phyloP scores from a whole-genome alignment of 2,113 vertebrate species.

The Tichodroma muraria region DNA sequence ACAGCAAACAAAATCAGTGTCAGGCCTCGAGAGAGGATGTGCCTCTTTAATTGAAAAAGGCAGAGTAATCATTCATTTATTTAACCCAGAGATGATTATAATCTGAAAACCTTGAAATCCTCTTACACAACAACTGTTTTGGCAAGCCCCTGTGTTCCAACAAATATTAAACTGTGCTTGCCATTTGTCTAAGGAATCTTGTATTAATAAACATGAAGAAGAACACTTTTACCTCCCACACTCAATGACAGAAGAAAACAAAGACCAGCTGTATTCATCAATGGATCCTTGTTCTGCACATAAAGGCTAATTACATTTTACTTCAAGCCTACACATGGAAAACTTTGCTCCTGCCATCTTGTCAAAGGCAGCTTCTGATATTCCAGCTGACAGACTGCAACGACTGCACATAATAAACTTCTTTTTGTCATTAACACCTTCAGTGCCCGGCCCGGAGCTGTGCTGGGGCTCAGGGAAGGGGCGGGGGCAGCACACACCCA shows the following conservation, averaged over 20 bases:
- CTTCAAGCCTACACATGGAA: conserved; percentile 85
- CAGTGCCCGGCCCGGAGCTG: background rate
- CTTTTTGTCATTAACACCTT: conserved; percentile 39
- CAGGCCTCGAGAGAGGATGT: conserved; percentile 21
- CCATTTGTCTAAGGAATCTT: conserved; percentile 80
- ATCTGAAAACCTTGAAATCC: conserved; percentile 67
- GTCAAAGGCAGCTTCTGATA: conserved; percentile 65
- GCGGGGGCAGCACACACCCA: background rate
- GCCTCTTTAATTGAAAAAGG: conserved; percentile 55
- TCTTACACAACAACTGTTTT: conserved; percentile 78
- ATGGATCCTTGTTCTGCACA: conserved; percentile 85
- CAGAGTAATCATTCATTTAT: conserved; percentile 69
- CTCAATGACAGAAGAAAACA: conserved; percentile 77
- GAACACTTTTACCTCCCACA: conserved; percentile 84
- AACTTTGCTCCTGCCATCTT: conserved; percentile 75
- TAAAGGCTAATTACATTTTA: conserved; percentile 86
- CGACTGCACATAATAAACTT: conserved; percentile 6
- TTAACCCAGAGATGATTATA: conserved; percentile 66
- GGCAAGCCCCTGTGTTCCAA: conserved; percentile 71
- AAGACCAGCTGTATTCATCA: conserved; percentile 87
- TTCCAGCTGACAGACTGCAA: conserved; percentile 66
- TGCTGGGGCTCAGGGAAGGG: background rate
- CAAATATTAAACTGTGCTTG: conserved; percentile 77
- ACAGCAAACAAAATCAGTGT: conserved; percentile 14
- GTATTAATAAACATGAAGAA: conserved; percentile 87